phyloP scores from a whole-genome alignment of 2,888 invertebrate genomes.

The Pollenia amentaria region DNA sequence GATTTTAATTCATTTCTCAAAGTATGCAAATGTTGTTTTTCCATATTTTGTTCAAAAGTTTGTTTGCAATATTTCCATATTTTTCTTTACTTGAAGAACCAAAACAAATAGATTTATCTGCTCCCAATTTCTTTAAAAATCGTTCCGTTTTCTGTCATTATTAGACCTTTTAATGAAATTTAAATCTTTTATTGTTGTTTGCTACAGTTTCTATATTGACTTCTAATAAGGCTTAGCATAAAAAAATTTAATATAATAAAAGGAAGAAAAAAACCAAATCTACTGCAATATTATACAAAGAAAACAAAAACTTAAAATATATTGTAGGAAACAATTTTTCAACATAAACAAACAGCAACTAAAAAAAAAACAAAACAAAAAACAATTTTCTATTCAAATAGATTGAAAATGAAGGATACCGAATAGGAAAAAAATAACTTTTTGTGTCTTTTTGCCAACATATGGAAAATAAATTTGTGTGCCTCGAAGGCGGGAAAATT shows the following conservation, averaged over 20 bases:
- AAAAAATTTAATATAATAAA: background rate
- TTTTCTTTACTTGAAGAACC: too few relatives aligned
- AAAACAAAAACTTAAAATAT: background rate
- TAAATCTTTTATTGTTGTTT: background rate
- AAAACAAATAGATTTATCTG: too few relatives aligned
- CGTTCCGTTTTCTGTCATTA: background rate
- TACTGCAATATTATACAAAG: too few relatives aligned
- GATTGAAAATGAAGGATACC: background rate
- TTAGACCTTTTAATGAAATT: background rate
- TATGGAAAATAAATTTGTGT: background rate
- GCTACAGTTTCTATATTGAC: constrained; percentile 7
- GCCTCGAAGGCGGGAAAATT: constrained; percentile 33
- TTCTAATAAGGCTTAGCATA: constrained; percentile 13
- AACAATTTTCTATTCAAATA: constrained; percentile 16
- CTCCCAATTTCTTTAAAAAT: background rate
- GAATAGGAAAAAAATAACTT: background rate
- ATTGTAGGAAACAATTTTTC: constrained; percentile 15
- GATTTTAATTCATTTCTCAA: too few relatives aligned
- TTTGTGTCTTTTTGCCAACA: background rate
- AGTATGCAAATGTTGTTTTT: too few relatives aligned
- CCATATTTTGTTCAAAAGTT: too few relatives aligned
- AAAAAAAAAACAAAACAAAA: background rate
- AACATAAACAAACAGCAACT: constrained; percentile 9
- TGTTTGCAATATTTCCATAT: too few relatives aligned
- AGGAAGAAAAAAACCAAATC: too few relatives aligned